Evolutionary conservation across 2,888 invertebrate genomes (phyloP), one percentile per base, ranked within the genome.

Genomic region (Noctua comes): DNA sequence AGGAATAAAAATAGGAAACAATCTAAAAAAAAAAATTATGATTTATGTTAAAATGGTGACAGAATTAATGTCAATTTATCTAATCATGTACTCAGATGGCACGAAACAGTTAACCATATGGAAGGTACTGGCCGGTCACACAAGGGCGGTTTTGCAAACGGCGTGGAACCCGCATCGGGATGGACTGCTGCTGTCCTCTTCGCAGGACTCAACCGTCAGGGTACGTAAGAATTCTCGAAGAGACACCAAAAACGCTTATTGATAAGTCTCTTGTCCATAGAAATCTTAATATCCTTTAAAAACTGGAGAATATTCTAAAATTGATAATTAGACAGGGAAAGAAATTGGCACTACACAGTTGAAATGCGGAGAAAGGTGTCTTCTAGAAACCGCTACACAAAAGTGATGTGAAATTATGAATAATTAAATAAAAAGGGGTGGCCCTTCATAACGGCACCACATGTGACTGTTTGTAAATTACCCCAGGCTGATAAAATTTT

Each of bases 161-260:
- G 95, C 97, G 1, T 98, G 98, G 98, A 98, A 97, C 92, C 98
- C 98, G 0, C 98, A 98, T 90, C 91, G 95, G 4, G 97, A 98
- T 77, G 97, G 97, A 0, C 93, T 96, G 69, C 94, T 99, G 68
- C 97, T 98, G 11, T 97, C 98, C 6, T 97, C 97, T 0, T 98
- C 98, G 2, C 98, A 97, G 82, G 98, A 98, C 92, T 95, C 97
- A 43, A 97, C 97, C 51, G 97, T 97, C 43, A 97, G 98, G 95
- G 98, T 98, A 94, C 71, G 83, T 48, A 54, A 51, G 11, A n/a
- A 16, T 62, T 68, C 8, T 27, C 13, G 18, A 43, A 43, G 7
- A 24, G 4, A n/a, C 1, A 21, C 6, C 7, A 66, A 36, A 70
- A 36, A 36, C 13, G 6, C 40, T 40, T 27, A 59, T 27, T 57